Conservation (phyloP, 1,140 invertebrate genomes). For the Tenebrio molitor region DNA sequence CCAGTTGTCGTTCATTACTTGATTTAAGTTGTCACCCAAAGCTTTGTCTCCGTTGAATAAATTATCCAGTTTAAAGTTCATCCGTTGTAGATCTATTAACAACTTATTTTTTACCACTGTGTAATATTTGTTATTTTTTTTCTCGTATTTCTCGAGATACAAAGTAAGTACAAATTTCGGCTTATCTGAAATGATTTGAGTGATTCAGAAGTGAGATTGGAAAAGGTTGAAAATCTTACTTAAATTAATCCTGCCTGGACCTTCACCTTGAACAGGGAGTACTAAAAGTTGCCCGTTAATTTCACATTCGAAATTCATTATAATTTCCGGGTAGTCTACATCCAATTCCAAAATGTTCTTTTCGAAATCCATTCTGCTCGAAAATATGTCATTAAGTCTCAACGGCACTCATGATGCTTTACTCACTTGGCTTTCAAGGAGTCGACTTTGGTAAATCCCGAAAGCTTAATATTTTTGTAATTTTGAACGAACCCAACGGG, state of each 20-base stretch:
- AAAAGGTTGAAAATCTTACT: conserved; percentile 22
- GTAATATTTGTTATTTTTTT: conserved; percentile 14
- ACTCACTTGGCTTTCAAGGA: not conserved
- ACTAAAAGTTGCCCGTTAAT: conserved; percentile 49
- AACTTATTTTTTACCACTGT: conserved; percentile 3
- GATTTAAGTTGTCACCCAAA: conserved; percentile 54
- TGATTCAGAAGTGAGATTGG: too few relatives aligned
- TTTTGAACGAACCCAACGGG: conserved; percentile 46
- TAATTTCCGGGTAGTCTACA: conserved; percentile 41
- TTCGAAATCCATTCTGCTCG: conserved; percentile 47
- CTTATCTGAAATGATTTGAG: too few relatives aligned
- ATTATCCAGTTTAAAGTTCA: conserved; percentile 48
- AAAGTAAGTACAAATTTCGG: conserved; percentile 1
- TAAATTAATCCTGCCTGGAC: conserved; percentile 13
- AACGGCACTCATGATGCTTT: not conserved
- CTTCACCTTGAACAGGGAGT: conserved; percentile 41
- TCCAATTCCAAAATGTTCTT: conserved; percentile 59
- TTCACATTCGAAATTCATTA: conserved; percentile 28
- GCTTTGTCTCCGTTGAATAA: conserved; percentile 54
- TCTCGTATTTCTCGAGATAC: conserved; percentile 36
- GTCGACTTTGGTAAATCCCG: conserved; percentile 26
- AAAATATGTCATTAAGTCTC: not conserved
- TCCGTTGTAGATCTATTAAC: conserved; percentile 9
- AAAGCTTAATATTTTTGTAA: conserved; percentile 35
- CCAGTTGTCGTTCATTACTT: conserved; percentile 55